Evolutionary conservation across 2,888 invertebrate species (phyloP).

Genomic region (Emmelina monodactyla): DNA sequence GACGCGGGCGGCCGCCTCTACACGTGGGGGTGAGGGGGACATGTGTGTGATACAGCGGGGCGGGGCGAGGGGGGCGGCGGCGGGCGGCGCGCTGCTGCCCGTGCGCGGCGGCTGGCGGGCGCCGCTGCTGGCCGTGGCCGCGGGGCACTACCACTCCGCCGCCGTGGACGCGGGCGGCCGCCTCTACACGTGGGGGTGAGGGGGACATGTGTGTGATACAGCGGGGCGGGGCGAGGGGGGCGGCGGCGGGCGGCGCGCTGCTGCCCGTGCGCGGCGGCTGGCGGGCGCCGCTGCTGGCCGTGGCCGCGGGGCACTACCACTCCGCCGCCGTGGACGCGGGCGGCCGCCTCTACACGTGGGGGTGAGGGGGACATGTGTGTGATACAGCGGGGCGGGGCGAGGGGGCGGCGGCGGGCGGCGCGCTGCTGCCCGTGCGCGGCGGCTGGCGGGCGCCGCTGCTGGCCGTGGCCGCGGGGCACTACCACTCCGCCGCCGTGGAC

Average conservation of each 20-base stretch:
- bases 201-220: conserved; percentile 70
- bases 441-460: conserved; percentile 71
- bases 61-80: conserved; percentile 68
- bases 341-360: conserved; percentile 89
- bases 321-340: conserved; percentile 80
- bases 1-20: conserved; percentile 81
- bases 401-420: conserved; percentile 70
- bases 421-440: conserved; percentile 69
- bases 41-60: conserved; percentile 69
- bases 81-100: background rate
- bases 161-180: conserved; percentile 80
- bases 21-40: conserved; percentile 83
- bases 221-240: conserved; percentile 70
- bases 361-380: no score
- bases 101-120: conserved; percentile 52
- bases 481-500: conserved; percentile 86
- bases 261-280: conserved; percentile 29
- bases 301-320: conserved; percentile 91
- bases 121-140: conserved; percentile 73
- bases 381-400: no score
- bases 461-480: conserved; percentile 84
- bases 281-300: conserved; percentile 69
- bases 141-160: conserved; percentile 91
- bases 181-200: conserved; percentile 88
- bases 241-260: conserved; percentile 22